phyloP scores from a whole-genome alignment of 37 sponge, comb jelly and placozoan genomes.

The Bolinopsis microptera region DNA sequence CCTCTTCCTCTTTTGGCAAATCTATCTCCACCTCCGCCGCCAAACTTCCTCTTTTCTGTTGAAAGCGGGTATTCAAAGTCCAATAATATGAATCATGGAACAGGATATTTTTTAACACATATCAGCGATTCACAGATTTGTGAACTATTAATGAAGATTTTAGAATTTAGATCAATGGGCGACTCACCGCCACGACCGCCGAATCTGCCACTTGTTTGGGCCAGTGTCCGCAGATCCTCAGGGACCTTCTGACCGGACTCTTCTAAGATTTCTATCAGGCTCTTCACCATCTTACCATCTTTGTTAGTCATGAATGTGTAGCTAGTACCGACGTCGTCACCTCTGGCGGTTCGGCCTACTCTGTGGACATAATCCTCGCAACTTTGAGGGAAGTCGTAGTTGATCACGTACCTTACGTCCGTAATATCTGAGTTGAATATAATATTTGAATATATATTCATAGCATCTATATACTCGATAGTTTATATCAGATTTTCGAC shows the following conservation, averaged over 20 bases:
- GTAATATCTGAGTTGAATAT: conserved; percentile 75
- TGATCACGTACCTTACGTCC: conserved; percentile 92
- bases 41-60: background rate
- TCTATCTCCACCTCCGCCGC: background rate
- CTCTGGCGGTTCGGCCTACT: conserved; percentile 95
- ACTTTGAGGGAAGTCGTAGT: conserved; percentile 93
- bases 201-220: conserved; percentile 68
- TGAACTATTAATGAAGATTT: no score
- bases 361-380: conserved; percentile 98
- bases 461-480: no score
- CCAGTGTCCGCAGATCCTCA: conserved; percentile 78
- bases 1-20: background rate
- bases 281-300: conserved; percentile 79
- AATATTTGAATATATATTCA: background rate
- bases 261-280: conserved; percentile 84
- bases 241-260: conserved; percentile 81
- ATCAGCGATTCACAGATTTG: no score
- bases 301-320: conserved; percentile 89
- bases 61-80: background rate
- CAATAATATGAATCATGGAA: no score
- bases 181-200: conserved; percentile 64
- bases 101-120: no score
- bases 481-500: no score
- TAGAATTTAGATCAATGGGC: no score
- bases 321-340: conserved; percentile 86